These are phyloP conservation scores for Parochlus steinenii DNA, from an alignment of 2,888 invertebrate genomes.

Conservation along the genomic window DNA sequence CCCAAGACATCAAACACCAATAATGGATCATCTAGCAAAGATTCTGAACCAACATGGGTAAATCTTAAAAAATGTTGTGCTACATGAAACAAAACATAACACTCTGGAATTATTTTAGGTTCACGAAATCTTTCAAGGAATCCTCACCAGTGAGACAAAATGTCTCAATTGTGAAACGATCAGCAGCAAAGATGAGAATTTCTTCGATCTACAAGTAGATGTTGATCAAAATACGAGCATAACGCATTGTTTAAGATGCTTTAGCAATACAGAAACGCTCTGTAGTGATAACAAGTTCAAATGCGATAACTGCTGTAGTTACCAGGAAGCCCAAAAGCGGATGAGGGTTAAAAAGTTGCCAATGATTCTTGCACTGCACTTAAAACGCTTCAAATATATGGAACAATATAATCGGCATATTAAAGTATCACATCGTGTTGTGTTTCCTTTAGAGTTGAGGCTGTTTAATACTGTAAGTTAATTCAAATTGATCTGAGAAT, in stretches of 20 bases:
- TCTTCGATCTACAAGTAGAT: slow-evolving; percentile 97
- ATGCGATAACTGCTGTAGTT: slow-evolving; percentile 98
- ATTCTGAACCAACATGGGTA: too few species aligned
- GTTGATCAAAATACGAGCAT: slow-evolving; percentile 99
- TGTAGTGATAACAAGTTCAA: slow-evolving; percentile 99
- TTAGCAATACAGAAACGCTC: slow-evolving; percentile 95
- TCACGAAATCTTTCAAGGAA: slow-evolving; percentile 99
- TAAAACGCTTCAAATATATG: slow-evolving; percentile 95
- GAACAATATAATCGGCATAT: slow-evolving; percentile 98
- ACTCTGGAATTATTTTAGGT: slow-evolving; percentile 78
- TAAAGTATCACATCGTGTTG: slow-evolving; percentile 97
- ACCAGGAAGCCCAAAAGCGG: slow-evolving; percentile 96
- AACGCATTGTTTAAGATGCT: slow-evolving; percentile 93
- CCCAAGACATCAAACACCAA: slow-evolving; percentile 15
- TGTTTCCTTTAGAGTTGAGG: slow-evolving; percentile 93
- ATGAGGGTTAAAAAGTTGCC: slow-evolving; percentile 98
- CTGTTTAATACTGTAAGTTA: slow-evolving; percentile 79
- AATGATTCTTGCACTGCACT: slow-evolving; percentile 90
- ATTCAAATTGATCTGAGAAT: slow-evolving; percentile 12
- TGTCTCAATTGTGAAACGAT: slow-evolving; percentile 99
- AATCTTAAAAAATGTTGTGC: too few species aligned
- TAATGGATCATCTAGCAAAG: too few species aligned
- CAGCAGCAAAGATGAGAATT: slow-evolving; percentile 98
- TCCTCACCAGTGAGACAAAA: slow-evolving; percentile 94
- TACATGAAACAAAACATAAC: slow-evolving; percentile 3